These are phyloP conservation scores for Aphelinus atriplicis DNA, from an alignment of 1,140 invertebrate genomes.

Conservation along the genomic window DNA sequence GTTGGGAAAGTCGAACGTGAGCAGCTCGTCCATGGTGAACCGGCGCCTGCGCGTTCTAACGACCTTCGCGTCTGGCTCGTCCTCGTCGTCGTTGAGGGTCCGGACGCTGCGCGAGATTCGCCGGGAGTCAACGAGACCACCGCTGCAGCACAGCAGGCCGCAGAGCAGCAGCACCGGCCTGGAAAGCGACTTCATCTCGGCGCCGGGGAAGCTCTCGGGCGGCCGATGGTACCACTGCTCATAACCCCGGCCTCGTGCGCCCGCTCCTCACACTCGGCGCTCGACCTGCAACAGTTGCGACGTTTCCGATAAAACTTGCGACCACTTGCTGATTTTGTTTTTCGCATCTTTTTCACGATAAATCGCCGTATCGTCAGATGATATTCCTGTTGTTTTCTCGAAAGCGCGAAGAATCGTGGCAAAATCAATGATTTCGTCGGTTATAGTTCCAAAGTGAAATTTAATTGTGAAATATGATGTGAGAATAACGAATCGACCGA, in stretches of 20 bases:
- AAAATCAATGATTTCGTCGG: no score
- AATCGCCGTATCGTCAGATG: background rate
- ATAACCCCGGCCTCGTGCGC: background rate
- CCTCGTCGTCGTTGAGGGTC: background rate
- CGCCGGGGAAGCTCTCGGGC: no score
- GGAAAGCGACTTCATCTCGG: conserved; percentile 6
- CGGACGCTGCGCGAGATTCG: background rate
- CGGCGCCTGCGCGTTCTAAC: background rate
- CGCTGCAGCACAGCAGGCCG: background rate
- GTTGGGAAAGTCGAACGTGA: conserved; percentile 71
- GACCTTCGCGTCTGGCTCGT: background rate
- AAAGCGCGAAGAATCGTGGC: no score
- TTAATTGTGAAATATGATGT: no score
- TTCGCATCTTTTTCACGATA: background rate
- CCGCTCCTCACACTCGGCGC: background rate
- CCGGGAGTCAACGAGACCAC: background rate
- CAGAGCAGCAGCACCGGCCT: background rate
- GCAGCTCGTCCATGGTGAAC: conserved; percentile 77
- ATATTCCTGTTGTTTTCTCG: no score
- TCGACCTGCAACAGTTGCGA: no score
- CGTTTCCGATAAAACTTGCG: background rate
- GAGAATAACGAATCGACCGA: no score
- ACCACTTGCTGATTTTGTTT: background rate
- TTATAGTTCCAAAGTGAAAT: no score
- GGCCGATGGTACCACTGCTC: background rate